Percentiles rank a stretch among this genome's conserved stretches.
Evolutionary conservation across 2,113 vertebrate species (phyloP).

Genomic region (Pelmatolapia mariae): DNA sequence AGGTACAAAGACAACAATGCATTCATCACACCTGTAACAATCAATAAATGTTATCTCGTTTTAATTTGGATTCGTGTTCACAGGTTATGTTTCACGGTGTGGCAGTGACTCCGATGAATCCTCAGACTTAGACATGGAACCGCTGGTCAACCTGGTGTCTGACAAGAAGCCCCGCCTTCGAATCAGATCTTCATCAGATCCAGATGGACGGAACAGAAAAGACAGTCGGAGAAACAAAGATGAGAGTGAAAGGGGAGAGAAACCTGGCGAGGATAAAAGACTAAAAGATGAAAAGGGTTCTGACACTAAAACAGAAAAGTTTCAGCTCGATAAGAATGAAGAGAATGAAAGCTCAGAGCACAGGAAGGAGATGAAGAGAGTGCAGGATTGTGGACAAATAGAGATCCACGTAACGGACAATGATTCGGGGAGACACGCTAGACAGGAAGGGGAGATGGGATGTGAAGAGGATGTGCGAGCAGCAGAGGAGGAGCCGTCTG

Average conservation of each 20-base stretch:
- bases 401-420: background rate
- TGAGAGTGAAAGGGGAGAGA: background rate
- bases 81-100: constrained; percentile 89
- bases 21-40: rapidly evolving
- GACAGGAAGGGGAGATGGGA: background rate
- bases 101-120: constrained; percentile 91
- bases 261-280: background rate
- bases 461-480: background rate
- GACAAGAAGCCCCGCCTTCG: constrained; percentile 19
- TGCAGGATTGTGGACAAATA: background rate
- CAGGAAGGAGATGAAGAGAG: background rate
- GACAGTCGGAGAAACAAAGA: constrained; percentile 21
- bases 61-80: background rate
- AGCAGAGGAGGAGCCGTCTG: constrained; percentile 35
- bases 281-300: constrained; percentile 29
- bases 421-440: background rate
- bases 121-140: constrained; percentile 79
- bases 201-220: constrained; percentile 39
- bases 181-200: constrained; percentile 45
- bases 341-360: background rate
- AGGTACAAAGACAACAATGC: constrained; percentile 67
- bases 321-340: background rate
- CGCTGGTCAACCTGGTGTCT: constrained; percentile 27
- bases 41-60: background rate
- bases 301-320: constrained; percentile 15